Percentiles rank a stretch among this genome's conserved stretches.
These are phyloP conservation scores for Glyphotaelius pellucidus DNA, from an alignment of 2,888 invertebrate species.

Conservation along the genomic window DNA sequence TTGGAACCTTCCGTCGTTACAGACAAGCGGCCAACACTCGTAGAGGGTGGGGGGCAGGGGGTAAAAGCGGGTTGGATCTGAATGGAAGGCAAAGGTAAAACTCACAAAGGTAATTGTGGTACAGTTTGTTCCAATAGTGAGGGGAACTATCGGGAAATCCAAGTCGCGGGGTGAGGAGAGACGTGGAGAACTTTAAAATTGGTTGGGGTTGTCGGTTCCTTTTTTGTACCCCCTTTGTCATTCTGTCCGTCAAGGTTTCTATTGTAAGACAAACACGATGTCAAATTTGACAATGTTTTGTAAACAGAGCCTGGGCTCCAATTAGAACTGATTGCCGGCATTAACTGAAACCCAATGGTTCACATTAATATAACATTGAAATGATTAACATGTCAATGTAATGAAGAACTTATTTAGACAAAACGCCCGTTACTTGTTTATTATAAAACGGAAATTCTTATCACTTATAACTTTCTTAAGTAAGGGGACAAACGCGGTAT, in stretches of 20 bases:
- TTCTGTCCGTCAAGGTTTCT: not conserved
- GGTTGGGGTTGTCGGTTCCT: not conserved
- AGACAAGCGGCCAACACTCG: conserved; percentile 22
- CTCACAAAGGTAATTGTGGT: conserved; percentile 58
- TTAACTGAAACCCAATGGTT: too few species aligned
- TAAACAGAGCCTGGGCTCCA: not conserved
- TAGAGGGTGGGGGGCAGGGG: not conserved
- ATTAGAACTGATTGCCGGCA: not conserved
- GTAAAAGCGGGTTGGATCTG: not conserved
- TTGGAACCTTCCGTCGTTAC: conserved; percentile 31
- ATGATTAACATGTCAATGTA: not conserved
- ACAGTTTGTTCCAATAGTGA: conserved; percentile 26
- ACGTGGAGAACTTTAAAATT: conserved; percentile 56
- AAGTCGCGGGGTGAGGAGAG: conserved; percentile 10
- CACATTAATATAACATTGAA: too few species aligned
- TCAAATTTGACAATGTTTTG: not conserved
- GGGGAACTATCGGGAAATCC: conserved; percentile 14
- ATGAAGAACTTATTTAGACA: not conserved
- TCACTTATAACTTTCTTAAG: too few species aligned
- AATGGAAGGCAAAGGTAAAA: conserved; percentile 29
- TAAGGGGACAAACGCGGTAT: too few species aligned
- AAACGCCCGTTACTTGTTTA: not conserved
- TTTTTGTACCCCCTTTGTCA: not conserved
- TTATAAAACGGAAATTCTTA: not conserved
- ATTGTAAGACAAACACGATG: not conserved